Evolutionary conservation across 2,888 invertebrate genomes (phyloP).

Genomic region (Serrognathus titanus): DNA sequence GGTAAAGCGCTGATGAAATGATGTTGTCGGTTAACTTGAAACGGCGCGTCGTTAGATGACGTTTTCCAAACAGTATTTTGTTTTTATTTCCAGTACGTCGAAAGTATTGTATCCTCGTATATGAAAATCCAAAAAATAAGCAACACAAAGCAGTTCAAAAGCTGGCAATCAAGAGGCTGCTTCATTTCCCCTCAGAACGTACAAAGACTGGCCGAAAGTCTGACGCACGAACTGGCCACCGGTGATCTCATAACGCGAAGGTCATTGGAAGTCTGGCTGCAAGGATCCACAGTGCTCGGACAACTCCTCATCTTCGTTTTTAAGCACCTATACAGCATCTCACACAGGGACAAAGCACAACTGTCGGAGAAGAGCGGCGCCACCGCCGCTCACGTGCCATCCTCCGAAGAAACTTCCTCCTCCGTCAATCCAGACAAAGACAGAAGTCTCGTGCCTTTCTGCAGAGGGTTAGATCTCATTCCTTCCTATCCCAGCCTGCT

Average conservation of each 20-base stretch:
- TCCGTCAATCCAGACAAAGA: constrained; percentile 46
- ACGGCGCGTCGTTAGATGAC: not conserved
- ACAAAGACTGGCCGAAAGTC: constrained; percentile 56
- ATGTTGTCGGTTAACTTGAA: too few species aligned
- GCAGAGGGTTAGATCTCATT: constrained; percentile 65
- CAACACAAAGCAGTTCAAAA: constrained; percentile 53
- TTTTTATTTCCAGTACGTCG: constrained; percentile 62
- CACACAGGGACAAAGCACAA: constrained; percentile 50
- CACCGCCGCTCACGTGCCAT: constrained; percentile 20
- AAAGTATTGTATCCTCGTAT: constrained; percentile 72
- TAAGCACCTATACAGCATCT: constrained; percentile 53
- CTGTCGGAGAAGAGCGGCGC: constrained; percentile 35
- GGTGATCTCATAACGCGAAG: constrained; percentile 45
- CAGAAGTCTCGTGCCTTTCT: constrained; percentile 52
- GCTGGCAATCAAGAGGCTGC: constrained; percentile 60
- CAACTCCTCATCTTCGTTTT: constrained; percentile 54
- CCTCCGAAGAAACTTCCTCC: constrained; percentile 31
- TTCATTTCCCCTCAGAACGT: constrained; percentile 56
- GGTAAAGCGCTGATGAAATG: too few species aligned
- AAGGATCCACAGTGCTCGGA: constrained; percentile 50
- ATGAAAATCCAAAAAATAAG: constrained; percentile 64
- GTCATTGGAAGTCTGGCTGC: constrained; percentile 52
- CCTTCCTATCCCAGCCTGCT: constrained; percentile 74
- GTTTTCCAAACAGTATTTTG: constrained; percentile 1
- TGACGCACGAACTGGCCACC: constrained; percentile 52